Evolutionary conservation across 2,113 vertebrate genomes (phyloP).

Genomic region (Mastomys natalensis): DNA sequence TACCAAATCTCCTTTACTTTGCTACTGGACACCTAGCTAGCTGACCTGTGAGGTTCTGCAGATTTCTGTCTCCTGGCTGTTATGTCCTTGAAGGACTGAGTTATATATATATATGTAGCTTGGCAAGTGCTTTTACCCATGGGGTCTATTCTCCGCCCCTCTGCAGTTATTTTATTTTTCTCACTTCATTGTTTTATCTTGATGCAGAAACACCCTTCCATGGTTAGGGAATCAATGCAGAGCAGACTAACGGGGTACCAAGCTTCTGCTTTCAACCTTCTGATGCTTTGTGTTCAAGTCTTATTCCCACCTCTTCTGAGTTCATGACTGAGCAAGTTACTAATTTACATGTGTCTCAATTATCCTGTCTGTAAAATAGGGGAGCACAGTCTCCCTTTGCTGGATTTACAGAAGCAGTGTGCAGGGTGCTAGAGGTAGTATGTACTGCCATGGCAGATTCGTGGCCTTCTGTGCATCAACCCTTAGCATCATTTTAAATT

Average conservation of each 20-base stretch:
- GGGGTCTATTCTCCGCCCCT: neutral
- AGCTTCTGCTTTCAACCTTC: neutral
- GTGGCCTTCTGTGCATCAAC: neutral
- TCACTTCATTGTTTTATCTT: neutral
- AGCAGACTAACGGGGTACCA: too few species aligned
- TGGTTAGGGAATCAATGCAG: neutral
- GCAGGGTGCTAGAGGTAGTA: neutral
- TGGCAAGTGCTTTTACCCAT: neutral
- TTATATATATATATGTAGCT: neutral
- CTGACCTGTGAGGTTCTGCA: too few species aligned
- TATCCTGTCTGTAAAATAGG: neutral
- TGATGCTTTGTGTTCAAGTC: neutral
- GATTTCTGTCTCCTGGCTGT: too few species aligned
- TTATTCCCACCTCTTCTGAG: neutral
- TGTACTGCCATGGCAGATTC: neutral
- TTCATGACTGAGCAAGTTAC: neutral
- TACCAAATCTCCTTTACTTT: too few species aligned
- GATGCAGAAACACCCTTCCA: neutral
- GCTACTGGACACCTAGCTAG: neutral
- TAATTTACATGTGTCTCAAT: neutral
- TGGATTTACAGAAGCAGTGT: neutral
- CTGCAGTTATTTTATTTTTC: neutral
- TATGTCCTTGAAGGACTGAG: neutral
- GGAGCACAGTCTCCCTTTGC: neutral
- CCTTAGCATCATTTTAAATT: neutral